These are phyloP conservation scores for Cryptus armator DNA, from an alignment of 2,888 invertebrate genomes.

Conservation along the genomic window DNA sequence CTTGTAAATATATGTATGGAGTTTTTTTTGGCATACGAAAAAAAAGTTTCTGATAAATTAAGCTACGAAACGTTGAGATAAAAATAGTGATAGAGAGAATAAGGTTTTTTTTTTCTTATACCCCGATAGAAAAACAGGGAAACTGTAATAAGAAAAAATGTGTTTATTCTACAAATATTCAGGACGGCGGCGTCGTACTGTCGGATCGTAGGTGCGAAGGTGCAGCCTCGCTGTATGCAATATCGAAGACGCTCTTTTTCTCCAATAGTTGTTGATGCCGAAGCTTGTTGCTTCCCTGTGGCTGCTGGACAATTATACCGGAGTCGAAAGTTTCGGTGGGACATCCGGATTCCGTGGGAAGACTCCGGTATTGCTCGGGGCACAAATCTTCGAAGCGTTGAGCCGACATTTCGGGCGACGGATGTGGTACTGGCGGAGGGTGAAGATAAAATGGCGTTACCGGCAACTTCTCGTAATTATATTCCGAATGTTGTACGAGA, in stretches of 20 bases:
- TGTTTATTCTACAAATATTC: constrained; percentile 35
- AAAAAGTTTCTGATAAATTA: constrained; percentile 42
- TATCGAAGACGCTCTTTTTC: constrained; percentile 97
- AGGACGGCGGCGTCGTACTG: constrained; percentile 91
- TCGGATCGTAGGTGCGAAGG: constrained; percentile 93
- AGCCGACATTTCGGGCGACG: constrained; percentile 79
- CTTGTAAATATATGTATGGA: constrained; percentile 41
- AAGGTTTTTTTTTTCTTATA: constrained; percentile 16
- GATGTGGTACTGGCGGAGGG: constrained; percentile 80
- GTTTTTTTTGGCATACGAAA: constrained; percentile 59
- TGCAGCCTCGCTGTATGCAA: constrained; percentile 96
- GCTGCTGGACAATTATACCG: constrained; percentile 90
- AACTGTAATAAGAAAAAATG: not conserved
- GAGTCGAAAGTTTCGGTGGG: constrained; percentile 87
- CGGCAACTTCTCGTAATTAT: constrained; percentile 88
- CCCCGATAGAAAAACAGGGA: constrained; percentile 26
- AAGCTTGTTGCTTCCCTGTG: constrained; percentile 75
- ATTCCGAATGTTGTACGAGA: constrained; percentile 91
- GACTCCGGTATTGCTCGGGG: constrained; percentile 49
- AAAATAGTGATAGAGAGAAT: constrained; percentile 3
- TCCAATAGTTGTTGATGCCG: constrained; percentile 87
- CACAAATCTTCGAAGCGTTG: constrained; percentile 73
- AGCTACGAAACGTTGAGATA: constrained; percentile 53
- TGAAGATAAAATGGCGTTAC: constrained; percentile 81
- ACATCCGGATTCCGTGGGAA: constrained; percentile 68